Percentiles rank a stretch among this genome's conserved stretches.
Conservation (phyloP, 2,888 invertebrate species). For the Aspidiotus destructor region DNA sequence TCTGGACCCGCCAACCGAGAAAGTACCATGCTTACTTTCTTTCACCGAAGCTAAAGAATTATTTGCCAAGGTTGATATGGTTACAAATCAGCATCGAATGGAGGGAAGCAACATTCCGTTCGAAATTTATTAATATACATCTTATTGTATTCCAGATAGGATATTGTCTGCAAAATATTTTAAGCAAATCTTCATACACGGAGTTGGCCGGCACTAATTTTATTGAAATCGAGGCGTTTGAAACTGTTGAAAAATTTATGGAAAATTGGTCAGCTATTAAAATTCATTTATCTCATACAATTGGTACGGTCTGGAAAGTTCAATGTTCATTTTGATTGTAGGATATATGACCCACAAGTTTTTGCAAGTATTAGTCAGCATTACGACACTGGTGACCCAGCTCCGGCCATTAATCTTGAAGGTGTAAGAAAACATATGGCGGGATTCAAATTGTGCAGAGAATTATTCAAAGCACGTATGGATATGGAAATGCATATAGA, state of each 20-base stretch:
- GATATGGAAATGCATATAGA: conserved; percentile 46
- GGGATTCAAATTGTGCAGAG: conserved; percentile 66
- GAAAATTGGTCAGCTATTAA: conserved; percentile 52
- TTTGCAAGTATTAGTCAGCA: conserved; percentile 60
- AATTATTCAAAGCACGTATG: conserved; percentile 68
- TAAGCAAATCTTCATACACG: conserved; percentile 69
- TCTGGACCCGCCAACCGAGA: conserved; percentile 56
- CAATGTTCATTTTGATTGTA: conserved; percentile 34
- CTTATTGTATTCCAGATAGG: conserved; percentile 56
- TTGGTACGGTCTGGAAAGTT: neutral
- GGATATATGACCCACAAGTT: conserved; percentile 54
- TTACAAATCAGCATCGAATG: neutral
- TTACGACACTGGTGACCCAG: conserved; percentile 58
- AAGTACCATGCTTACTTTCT: conserved; percentile 59
- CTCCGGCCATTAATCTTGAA: conserved; percentile 56
- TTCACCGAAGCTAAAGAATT: conserved; percentile 65
- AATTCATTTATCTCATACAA: neutral
- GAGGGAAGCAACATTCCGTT: neutral
- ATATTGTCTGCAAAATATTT: conserved; percentile 70
- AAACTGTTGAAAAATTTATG: conserved; percentile 74
- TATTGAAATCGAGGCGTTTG: conserved; percentile 89
- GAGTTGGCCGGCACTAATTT: conserved; percentile 77
- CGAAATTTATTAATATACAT: neutral
- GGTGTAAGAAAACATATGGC: conserved; percentile 63
- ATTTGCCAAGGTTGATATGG: conserved; percentile 55